Percentiles rank a stretch among this genome's conserved stretches.
Conservation (phyloP, 2,888 invertebrate genomes). For the Andrena dorsata region DNA sequence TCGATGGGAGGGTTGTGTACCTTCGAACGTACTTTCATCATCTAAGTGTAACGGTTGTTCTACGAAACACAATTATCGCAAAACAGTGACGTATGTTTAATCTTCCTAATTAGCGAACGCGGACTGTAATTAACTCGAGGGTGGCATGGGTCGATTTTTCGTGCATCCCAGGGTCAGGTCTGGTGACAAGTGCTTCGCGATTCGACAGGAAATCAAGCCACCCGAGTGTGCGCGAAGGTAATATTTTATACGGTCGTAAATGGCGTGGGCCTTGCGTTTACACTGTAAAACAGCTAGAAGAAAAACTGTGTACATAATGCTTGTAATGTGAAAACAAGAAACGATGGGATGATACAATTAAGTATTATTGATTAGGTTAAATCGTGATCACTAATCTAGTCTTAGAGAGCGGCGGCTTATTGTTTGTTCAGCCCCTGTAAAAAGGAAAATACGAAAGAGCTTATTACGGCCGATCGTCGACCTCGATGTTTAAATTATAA, state of each 20-base stretch:
- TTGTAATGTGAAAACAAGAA: background rate
- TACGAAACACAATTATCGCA: slow-evolving; percentile 6
- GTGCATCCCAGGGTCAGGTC: background rate
- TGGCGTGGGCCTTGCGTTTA: slow-evolving; percentile 12
- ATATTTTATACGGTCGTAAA: slow-evolving; percentile 39
- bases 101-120: slow-evolving; percentile 30
- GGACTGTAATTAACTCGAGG: background rate
- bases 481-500: slow-evolving; percentile 7
- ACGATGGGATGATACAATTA: background rate
- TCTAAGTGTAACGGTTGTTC: slow-evolving; percentile 30
- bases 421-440: slow-evolving; percentile 16
- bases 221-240: background rate
- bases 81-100: slow-evolving; percentile 13
- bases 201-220: background rate
- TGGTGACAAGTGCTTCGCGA: background rate
- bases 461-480: slow-evolving; percentile 21
- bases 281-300: slow-evolving; percentile 3
- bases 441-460: slow-evolving; percentile 24
- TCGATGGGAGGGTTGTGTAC: slow-evolving; percentile 44
- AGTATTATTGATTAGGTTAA: background rate
- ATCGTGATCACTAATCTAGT: slow-evolving; percentile 44
- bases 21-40: slow-evolving; percentile 8
- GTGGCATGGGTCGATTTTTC: slow-evolving; percentile 12
- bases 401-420: slow-evolving; percentile 15
- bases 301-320: slow-evolving; percentile 37